Evolutionary conservation across 2,113 vertebrate genomes (phyloP).

Genomic region (Neogale vison): DNA sequence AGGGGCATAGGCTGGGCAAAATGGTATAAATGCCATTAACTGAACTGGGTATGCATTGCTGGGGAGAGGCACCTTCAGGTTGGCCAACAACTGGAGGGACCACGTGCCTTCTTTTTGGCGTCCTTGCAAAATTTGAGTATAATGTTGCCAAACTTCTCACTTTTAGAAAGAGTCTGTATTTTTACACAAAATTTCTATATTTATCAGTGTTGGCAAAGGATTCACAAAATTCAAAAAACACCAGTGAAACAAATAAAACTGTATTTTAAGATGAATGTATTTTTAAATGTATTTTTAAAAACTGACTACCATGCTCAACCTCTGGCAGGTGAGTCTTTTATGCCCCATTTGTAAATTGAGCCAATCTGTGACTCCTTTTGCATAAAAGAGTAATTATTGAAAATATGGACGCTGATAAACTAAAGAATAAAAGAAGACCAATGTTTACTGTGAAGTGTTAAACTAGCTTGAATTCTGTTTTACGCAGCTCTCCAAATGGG

Average conservation of each 20-base stretch:
- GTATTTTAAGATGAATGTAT: background rate
- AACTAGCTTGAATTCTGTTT: background rate
- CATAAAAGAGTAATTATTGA: background rate
- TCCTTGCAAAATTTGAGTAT: background rate
- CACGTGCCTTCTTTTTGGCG: background rate
- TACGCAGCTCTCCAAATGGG: background rate
- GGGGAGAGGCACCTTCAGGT: accelerated
- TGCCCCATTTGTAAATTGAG: background rate
- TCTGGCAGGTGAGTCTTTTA: background rate
- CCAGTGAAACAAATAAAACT: background rate
- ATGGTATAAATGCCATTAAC: accelerated
- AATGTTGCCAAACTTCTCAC: background rate
- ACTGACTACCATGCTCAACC: background rate
- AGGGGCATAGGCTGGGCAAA: background rate
- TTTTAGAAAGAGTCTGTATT: background rate
- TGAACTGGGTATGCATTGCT: accelerated
- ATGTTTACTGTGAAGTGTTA: background rate
- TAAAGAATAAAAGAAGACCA: background rate
- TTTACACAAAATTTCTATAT: background rate
- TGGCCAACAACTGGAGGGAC: background rate
- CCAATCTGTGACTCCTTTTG: background rate
- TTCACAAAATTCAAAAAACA: background rate
- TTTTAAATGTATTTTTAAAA: background rate
- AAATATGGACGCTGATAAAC: background rate
- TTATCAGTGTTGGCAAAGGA: background rate